Conservation (phyloP, 2,888 invertebrate genomes). For the Hartigia nigra region DNA sequence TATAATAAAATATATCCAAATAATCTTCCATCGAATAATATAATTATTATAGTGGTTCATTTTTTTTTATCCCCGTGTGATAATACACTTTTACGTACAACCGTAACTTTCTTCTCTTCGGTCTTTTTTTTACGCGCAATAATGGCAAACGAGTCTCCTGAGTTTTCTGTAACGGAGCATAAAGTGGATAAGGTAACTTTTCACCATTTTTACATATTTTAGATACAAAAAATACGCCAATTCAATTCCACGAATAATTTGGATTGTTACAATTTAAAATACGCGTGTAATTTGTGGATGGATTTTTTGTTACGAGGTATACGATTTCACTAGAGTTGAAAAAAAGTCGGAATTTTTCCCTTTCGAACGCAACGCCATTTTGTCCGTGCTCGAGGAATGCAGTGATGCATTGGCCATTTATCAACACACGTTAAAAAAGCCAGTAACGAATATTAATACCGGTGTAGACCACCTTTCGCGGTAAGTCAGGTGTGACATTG, state of each 20-base stretch:
- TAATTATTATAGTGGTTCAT: not conserved
- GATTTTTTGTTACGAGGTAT: not conserved
- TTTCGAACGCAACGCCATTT: slow-evolving; percentile 37
- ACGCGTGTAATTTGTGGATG: not conserved
- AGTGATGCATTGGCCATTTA: slow-evolving; percentile 52
- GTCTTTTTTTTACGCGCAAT: not conserved
- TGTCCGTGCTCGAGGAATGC: slow-evolving; percentile 49
- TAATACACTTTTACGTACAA: not conserved
- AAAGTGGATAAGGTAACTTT: not conserved
- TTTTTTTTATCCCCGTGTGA: not conserved
- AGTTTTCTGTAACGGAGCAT: not conserved
- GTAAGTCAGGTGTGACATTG: not conserved
- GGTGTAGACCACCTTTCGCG: not conserved
- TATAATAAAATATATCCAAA: not conserved
- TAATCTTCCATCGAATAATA: not conserved
- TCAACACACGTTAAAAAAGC: slow-evolving; percentile 46
- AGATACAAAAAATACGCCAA: not conserved
- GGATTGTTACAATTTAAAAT: not conserved
- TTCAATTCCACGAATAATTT: too few species aligned
- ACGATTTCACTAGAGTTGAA: not conserved
- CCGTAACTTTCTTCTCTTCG: not conserved
- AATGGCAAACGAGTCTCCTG: not conserved
- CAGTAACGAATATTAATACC: slow-evolving; percentile 11
- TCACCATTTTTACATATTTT: not conserved
- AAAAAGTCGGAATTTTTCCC: not conserved